A percentile compares a stretch with the other conserved stretches of the same genome.
These are phyloP conservation scores for Spodoptera littoralis DNA, from an alignment of 2,888 invertebrate species.

Conservation along the genomic window DNA sequence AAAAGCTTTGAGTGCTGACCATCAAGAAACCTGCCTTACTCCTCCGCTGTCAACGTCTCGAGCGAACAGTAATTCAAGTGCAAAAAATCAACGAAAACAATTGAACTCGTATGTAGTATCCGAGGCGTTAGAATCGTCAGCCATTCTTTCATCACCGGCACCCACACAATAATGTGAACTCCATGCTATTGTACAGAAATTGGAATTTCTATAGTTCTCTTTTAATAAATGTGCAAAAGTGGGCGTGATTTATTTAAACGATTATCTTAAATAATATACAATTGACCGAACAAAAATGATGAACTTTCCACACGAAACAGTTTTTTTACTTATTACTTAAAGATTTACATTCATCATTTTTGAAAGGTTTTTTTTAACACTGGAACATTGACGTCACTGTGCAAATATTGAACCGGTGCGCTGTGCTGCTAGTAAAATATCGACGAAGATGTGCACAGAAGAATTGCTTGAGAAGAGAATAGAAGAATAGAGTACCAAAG, in stretches of 20 bases:
- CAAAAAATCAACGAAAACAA: slow-evolving; percentile 76
- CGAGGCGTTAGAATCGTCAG: slow-evolving; percentile 85
- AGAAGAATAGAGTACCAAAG: slow-evolving; percentile 69
- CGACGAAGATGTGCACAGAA: slow-evolving; percentile 78
- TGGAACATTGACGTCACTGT: slow-evolving; percentile 74
- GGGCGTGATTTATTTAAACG: slow-evolving; percentile 58
- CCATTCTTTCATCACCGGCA: slow-evolving; percentile 74
- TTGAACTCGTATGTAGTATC: slow-evolving; percentile 73
- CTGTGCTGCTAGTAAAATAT: slow-evolving; percentile 76
- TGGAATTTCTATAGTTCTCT: slow-evolving; percentile 74
- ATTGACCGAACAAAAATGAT: slow-evolving; percentile 71
- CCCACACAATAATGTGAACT: slow-evolving; percentile 73
- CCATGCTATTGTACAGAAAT: slow-evolving; percentile 87
- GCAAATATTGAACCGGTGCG: slow-evolving; percentile 73
- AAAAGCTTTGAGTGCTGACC: slow-evolving; percentile 83
- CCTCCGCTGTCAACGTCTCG: slow-evolving; percentile 72
- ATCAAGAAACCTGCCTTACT: slow-evolving; percentile 70
- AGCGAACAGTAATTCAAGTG: slow-evolving; percentile 70
- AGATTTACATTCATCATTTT: slow-evolving; percentile 68
- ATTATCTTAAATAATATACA: slow-evolving; percentile 59
- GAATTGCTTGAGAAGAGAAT: slow-evolving; percentile 69
- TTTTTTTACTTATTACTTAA: neutral
- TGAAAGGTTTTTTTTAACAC: slow-evolving; percentile 61
- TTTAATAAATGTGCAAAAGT: slow-evolving; percentile 70
- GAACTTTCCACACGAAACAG: slow-evolving; percentile 42